A percentile compares a stretch with the other conserved stretches of the same genome.
phyloP scores from a whole-genome alignment of 2,888 invertebrate genomes.

The Bursaphelenchus okinawaensis region DNA sequence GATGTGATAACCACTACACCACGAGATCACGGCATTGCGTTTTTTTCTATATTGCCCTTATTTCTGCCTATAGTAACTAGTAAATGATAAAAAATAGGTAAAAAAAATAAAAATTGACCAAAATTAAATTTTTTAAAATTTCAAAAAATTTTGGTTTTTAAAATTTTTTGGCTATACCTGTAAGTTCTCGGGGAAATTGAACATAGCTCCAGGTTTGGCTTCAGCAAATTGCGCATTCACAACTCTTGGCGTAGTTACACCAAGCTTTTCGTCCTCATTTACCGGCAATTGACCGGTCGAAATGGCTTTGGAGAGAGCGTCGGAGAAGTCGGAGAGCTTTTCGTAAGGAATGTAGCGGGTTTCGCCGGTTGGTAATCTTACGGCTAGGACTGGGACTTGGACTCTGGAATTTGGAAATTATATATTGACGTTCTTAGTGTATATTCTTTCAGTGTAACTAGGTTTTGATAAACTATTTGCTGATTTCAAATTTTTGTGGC shows the following conservation, averaged over 20 bases:
- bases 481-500: neutral
- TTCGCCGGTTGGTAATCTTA: conserved; percentile 16
- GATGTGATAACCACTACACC: neutral
- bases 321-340: conserved; percentile 14
- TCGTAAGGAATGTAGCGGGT: conserved; percentile 13
- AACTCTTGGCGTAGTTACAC: neutral
- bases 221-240: neutral
- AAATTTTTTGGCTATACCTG: neutral
- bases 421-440: no score
- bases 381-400: conserved; percentile 13
- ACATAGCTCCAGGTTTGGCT: neutral
- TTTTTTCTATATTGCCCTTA: no score
- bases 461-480: neutral
- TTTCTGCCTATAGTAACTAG: no score
- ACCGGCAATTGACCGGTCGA: conserved; percentile 18
- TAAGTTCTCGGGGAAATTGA: neutral
- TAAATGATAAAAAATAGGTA: no score
- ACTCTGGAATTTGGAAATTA: no score
- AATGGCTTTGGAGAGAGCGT: conserved; percentile 12
- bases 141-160: no score
- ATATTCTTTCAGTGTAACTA: no score
- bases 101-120: no score
- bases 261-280: neutral
- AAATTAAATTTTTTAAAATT: no score
- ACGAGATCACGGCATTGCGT: neutral